Percentiles rank a stretch among this genome's conserved stretches.
phyloP scores from a whole-genome alignment of 2,797 vertebrate species.

The Esox masquinongy region DNA sequence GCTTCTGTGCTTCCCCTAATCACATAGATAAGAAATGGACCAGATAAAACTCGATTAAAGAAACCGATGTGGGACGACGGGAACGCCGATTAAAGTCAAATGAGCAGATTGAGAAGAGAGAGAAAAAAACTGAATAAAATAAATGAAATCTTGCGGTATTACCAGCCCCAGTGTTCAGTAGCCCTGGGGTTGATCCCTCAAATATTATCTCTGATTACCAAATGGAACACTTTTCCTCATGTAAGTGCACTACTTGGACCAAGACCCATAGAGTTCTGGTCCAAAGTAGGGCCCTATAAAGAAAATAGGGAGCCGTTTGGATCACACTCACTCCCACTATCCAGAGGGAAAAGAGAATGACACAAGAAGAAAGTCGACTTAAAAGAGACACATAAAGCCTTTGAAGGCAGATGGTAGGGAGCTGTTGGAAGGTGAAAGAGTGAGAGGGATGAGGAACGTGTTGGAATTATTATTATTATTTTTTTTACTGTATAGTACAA shows the following conservation, averaged over 20 bases:
- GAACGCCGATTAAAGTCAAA: slow-evolving; percentile 54
- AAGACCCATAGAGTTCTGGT: no score
- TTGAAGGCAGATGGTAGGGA: slow-evolving; percentile 50
- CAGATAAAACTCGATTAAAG: slow-evolving; percentile 34
- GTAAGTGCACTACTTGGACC: slow-evolving; percentile 16
- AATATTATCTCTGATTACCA: slow-evolving; percentile 40
- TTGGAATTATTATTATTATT: no score
- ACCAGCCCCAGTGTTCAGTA: not conserved
- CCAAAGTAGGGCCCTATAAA: no score
- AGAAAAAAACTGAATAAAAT: not conserved
- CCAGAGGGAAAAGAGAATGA: slow-evolving; percentile 65
- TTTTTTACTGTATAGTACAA: not conserved
- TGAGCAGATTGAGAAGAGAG: slow-evolving; percentile 31
- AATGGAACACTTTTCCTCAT: slow-evolving; percentile 45
- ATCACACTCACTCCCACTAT: no score
- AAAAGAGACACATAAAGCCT: slow-evolving; percentile 65
- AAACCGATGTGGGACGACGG: slow-evolving; percentile 27
- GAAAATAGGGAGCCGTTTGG: no score
- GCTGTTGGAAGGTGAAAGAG: slow-evolving; percentile 8
- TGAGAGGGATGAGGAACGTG: slow-evolving; percentile 7
- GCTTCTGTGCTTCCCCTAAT: not conserved
- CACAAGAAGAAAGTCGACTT: slow-evolving; percentile 67
- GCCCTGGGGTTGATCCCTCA: slow-evolving; percentile 60
- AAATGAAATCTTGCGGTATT: no score
- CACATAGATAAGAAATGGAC: not conserved